Evolutionary conservation across 2,797 vertebrate species (phyloP), one percentile per base, ranked within the genome.

Genomic region (Streptopelia turtur): DNA sequence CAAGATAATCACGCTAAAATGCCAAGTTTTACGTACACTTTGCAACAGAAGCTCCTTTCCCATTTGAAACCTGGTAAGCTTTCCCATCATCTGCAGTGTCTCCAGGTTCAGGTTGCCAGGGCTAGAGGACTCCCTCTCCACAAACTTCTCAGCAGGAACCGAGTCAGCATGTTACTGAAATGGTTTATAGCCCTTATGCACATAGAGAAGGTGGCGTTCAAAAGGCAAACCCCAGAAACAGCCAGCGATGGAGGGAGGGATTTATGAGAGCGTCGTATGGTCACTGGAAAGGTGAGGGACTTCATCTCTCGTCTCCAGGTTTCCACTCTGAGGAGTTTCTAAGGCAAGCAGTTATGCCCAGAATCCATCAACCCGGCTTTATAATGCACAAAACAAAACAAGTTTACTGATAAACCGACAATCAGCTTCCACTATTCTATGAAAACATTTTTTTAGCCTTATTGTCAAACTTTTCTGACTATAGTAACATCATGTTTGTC

Each of bases 121-220:
- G 0, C 2, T 65, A 21, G 57, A 65, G 47, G 39, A 41, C 53
- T 41, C 13, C 24, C 11, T 69, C 13, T 65, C 52, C 1, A 5
- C 31, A 87, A 74, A 39, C 13, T 47, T n/a, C 92, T 64, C 13
- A 18, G 41, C 31, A 50, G 68, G 52, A 83, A 11, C 41, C 0
- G 1, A 64, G 33, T 41, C 88, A 91, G 85, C 39, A 37, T 17
- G 3, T 2, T 25, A 21, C 43, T 41, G 68, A 33, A 13, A 25
- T 35, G 37, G 16, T 86, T 90, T 49, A 60, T 28, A 75, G 28
- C 64, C 68, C 75, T 70, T 24, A 63, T 84, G 74, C 33, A n/a
- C 8, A 0, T 0, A 6, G 71, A 37, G 47, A 13, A 33, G 56
- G 8, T 49, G 23, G 23, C 0, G 1, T 21, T 69, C 77, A 33